Base-by-base conservation (phyloP, 2,888 invertebrate genomes). In the Buathra laborator region DNA sequence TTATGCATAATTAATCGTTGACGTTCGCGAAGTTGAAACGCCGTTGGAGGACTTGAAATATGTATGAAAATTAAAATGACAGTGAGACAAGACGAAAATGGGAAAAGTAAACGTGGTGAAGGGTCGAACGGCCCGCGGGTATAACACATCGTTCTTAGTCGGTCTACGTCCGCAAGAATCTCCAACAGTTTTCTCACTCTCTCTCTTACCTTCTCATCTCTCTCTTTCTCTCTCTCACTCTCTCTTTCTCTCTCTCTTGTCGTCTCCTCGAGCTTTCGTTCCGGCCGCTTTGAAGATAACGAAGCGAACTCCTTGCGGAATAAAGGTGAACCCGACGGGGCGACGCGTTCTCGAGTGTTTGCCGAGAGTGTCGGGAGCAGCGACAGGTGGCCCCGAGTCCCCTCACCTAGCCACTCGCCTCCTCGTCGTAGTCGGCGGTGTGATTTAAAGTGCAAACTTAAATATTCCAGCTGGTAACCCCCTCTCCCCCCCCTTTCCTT, bases 371-470 rank as follows among this genome's bases (percentile, higher is more conserved):
- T 85, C 86, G 86, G 85, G 89, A 88, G 90, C 90, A 88, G 90
- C 90, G 90, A 90, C 90, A 90, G 90, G 90, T 90, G 90, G 91
- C 89, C 86, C 84, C 82, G 84, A 81, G 74, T 79, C 56, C 68
- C 78, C 68, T 75, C 46, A 64, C 64, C 80, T 78, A 64, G 76
- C 78, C 81, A 48, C 77, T 71, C 84, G 71, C 67, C 43, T 62
- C 62, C 46, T 46, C 32, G 29, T 62, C 87, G 77, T 29, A 29
- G 29, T 24, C 59, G 59, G 24, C 83, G 84, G 87, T 90, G 89
- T 90, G 91, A 91, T 91, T 92, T 89, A 90, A 92, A 91, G 90
- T 90, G 92, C 90, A 91, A 92, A 91, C 90, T 91, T 89, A 90
- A 92, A 91, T 91, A 91, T 91, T 90, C 89, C 89, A 88, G 87